Conservation (phyloP, 1,140 invertebrate species). For the Diabrotica undecimpunctata region DNA sequence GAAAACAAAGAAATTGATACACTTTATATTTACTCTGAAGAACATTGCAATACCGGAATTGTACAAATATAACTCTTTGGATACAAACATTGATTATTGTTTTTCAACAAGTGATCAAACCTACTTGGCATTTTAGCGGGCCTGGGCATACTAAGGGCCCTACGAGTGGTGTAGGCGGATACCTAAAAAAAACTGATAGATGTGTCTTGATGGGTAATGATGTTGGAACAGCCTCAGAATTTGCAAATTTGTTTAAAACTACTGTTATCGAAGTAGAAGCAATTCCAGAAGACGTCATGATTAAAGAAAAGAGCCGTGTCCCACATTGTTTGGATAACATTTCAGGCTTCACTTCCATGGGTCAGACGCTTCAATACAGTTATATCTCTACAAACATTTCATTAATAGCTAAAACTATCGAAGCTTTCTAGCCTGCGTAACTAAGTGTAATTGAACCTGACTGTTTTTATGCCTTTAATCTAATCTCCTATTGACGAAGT, state of each 20-base stretch:
- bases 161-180: not conserved
- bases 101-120: constrained; percentile 29
- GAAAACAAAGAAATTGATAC: constrained; percentile 29
- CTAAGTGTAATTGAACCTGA: not conserved
- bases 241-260: constrained; percentile 47
- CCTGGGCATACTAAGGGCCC: constrained; percentile 25
- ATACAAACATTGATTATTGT: constrained; percentile 20
- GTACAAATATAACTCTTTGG: constrained; percentile 36
- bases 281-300: constrained; percentile 17
- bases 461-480: not conserved
- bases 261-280: constrained; percentile 17
- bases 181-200: not conserved
- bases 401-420: constrained; percentile 29
- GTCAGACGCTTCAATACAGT: constrained; percentile 24
- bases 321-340: constrained; percentile 12
- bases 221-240: constrained; percentile 49
- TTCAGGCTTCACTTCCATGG: constrained; percentile 34
- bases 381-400: constrained; percentile 31
- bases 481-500: not conserved
- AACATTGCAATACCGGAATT: constrained; percentile 40
- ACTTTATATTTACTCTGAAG: constrained; percentile 37
- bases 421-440: constrained; percentile 19
- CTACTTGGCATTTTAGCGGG: constrained; percentile 48
- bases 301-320: constrained; percentile 22
- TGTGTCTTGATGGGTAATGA: constrained; percentile 36